Evolutionary conservation across 2,113 vertebrate genomes (phyloP), one percentile per base, ranked within the genome.

Genomic region (Alectura lathami): DNA sequence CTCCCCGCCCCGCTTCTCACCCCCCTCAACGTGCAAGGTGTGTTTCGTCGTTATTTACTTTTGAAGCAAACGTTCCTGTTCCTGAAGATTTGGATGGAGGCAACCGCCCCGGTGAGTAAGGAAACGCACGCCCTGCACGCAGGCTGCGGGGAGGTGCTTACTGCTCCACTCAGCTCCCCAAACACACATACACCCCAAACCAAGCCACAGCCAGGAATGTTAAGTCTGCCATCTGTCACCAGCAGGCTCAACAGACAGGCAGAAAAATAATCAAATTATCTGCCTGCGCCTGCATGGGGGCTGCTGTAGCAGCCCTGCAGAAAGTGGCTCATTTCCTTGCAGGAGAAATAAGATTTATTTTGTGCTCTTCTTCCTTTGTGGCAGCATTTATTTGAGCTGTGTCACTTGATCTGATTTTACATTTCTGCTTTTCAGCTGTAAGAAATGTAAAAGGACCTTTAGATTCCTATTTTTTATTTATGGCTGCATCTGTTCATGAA

Each of bases 161-260:
- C 29, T 84, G 36, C 26, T 64, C 15, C 62, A 15, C 32, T 60
- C 54, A 7, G 56, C 75, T 69, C 38, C 79, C 20, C 82, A 42
- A 20, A n/a, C 9, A 48, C 9, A 11, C 26, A 3, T 20, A 8
- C 13, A 16, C 45, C 34, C 50, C 22, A 47, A 92, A 83, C 67
- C 38, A 91, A 83, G 82, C 60, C 60, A 54, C 73, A 70, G 70
- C 68, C 32, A 15, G 59, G 42, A 56, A 57, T 72, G 56, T 54
- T 42, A 53, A 73, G 17, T 22, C 77, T 32, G 6, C 89, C 86
- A 74, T 85, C 87, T 91, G 78, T 54, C 82, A 86, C 67, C 78
- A 66, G 18, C 50, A 20, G 0, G 2, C 57, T 80, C 27, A 9
- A 18, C 7, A 4, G 62, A 40, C 62, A 24, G 63, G 43, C 30